Conservation (phyloP, 2,888 invertebrate species). For the Syrista parreyssii region DNA sequence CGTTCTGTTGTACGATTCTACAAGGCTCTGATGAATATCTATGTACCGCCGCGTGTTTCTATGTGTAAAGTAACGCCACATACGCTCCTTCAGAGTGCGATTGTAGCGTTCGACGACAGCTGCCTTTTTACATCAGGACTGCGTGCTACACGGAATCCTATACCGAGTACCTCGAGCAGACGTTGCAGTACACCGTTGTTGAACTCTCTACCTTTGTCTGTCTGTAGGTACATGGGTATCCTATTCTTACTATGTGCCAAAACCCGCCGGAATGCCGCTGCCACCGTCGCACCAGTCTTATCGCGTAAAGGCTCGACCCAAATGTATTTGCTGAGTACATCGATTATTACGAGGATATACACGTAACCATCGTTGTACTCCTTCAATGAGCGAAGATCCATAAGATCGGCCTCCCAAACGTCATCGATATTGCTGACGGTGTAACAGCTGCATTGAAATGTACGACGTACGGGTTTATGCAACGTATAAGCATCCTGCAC, state of each 20-base stretch:
- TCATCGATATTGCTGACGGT: conserved; percentile 27
- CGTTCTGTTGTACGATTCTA: conserved; percentile 44
- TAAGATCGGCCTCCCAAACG: conserved; percentile 21
- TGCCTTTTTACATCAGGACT: conserved; percentile 48
- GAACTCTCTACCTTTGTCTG: conserved; percentile 34
- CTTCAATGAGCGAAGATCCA: conserved; percentile 14
- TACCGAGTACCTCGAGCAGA: conserved; percentile 14
- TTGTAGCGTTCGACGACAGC: conserved; percentile 48
- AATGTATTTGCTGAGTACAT: conserved; percentile 34
- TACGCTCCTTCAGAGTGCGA: too few species aligned
- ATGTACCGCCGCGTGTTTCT: conserved; percentile 23
- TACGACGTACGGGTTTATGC: too few species aligned
- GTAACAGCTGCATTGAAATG: too few species aligned
- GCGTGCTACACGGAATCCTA: conserved; percentile 21
- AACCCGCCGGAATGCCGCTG: conserved; percentile 21
- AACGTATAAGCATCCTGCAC: too few species aligned
- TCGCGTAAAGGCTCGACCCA: conserved; percentile 27
- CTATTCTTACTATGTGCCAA: conserved; percentile 5
- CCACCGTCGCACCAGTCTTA: conserved; percentile 21
- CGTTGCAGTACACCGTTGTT: conserved; percentile 21
- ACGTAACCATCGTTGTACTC: conserved; percentile 23
- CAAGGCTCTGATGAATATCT: conserved; percentile 37
- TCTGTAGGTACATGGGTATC: conserved; percentile 24
- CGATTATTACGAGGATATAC: conserved; percentile 31
- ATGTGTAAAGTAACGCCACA: conserved; percentile 31